These are phyloP conservation scores for Dromococcyx pavoninus DNA, from an alignment of 2,797 vertebrate genomes.

Conservation along the genomic window DNA sequence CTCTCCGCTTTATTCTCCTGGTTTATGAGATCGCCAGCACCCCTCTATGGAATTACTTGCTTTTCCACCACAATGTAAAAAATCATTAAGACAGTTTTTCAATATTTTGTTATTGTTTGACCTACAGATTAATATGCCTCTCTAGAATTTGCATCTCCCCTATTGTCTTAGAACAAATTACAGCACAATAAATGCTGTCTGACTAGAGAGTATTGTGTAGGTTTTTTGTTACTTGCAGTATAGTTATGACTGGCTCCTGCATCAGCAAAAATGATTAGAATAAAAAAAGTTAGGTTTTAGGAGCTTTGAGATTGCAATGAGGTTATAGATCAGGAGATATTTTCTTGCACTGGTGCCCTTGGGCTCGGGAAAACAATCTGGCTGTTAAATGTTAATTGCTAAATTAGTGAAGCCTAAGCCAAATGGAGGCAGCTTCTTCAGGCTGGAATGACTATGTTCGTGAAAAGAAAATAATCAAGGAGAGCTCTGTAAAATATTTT, in stretches of 20 bases:
- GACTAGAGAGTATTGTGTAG: conserved; percentile 44
- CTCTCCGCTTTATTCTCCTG: conserved; percentile 62
- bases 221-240: conserved; percentile 8
- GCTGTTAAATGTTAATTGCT: conserved; percentile 63
- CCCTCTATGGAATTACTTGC: conserved; percentile 55
- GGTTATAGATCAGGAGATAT: conserved; percentile 22
- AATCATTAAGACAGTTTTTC: conserved; percentile 74
- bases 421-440: neutral
- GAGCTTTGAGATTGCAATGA: conserved; percentile 28
- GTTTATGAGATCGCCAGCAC: conserved; percentile 67
- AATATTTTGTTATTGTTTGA: conserved; percentile 78
- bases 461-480: conserved; percentile 5
- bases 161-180: conserved; percentile 72
- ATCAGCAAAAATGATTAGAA: conserved; percentile 43
- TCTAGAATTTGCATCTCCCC: conserved; percentile 72
- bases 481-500: neutral
- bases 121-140: conserved; percentile 75
- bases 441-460: neutral
- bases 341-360: conserved; percentile 31
- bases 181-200: conserved; percentile 64
- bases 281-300: neutral
- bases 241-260: conserved; percentile 42
- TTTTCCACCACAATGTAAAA: conserved; percentile 62
- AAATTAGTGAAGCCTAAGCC: conserved; percentile 59
- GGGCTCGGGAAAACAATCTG: conserved; percentile 29